Evolutionary conservation across 2,888 invertebrate genomes (phyloP), one percentile per base, ranked within the genome.

Genomic region (Dione juno): DNA sequence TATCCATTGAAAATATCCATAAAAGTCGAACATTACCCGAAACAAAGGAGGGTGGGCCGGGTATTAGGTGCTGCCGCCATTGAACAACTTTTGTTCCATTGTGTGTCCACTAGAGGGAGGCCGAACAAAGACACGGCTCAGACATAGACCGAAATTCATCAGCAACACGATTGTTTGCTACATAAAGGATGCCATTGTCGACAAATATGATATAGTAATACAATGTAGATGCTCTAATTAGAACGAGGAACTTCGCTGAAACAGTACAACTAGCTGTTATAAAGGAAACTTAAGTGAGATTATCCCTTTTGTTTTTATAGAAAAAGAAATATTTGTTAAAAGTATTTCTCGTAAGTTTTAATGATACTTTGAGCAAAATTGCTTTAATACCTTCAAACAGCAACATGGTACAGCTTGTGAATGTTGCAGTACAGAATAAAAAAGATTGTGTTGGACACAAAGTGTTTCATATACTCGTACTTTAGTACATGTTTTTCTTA

Each of bases 91-190:
- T 91, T 90, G 92, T 92, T 88, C 92, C 88, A 91, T 92, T 93
- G 92, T 90, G 86, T 92, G 92, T 90, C 92, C 92, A 90, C 86
- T 87, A 84, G 87, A 89, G 92, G 91, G 89, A 88, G 89, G 84
- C 82, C 83, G 87, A 78, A 84, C 92, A 93, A 92, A 93, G 92
- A 92, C 92, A 88, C 87, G 84, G 77, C 80, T 83, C 88, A 91
- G 92, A 92, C 92, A 91, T 90, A 91, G 90, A 89, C 92, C 93
- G 89, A 93, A 93, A 93, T 92, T 93, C 92, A 92, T 93, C 92
- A 92, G 92, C 90, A 88, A 91, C 90, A 86, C 90, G 93, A 93
- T 92, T 92, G 92, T 92, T 92, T 92, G 91, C 89, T 86, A 90
- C 90, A 92, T 92, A 92, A 92, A 92, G 90, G 92, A 87, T 87